Percentiles rank a stretch among this genome's conserved stretches.
phyloP scores from a whole-genome alignment of 2,888 invertebrate genomes.

The Luffia ferchaultella region DNA sequence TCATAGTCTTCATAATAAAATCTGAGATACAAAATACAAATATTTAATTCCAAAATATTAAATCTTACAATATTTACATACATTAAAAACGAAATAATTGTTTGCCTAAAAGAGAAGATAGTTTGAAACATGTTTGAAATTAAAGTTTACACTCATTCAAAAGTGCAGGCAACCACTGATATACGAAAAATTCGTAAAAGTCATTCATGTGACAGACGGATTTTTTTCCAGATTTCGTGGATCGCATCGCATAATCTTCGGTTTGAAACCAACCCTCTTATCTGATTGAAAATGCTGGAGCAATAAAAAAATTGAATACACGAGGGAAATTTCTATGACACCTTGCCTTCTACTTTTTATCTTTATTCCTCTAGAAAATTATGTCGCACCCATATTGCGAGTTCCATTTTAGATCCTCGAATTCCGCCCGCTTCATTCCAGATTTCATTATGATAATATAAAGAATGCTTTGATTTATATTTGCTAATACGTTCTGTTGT shows the following conservation, averaged over 20 bases:
- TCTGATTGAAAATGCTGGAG: slow-evolving; percentile 32
- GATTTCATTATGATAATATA: background rate
- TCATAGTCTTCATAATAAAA: too few relatives aligned
- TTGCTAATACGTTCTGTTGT: background rate
- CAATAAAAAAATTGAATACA: slow-evolving; percentile 39
- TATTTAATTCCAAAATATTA: too few relatives aligned
- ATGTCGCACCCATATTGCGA: slow-evolving; percentile 15
- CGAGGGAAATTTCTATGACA: slow-evolving; percentile 43
- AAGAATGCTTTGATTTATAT: background rate
- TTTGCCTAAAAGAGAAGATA: too few relatives aligned
- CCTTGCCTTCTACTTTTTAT: slow-evolving; percentile 30
- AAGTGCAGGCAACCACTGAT: too few relatives aligned
- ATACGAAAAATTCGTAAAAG: too few relatives aligned
- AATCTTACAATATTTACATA: too few relatives aligned
- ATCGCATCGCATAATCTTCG: background rate
- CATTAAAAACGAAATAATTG: too few relatives aligned
- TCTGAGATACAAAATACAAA: too few relatives aligned
- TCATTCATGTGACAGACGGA: too few relatives aligned
- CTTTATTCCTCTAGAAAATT: slow-evolving; percentile 30
- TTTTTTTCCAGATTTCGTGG: too few relatives aligned
- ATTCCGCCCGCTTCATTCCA: background rate
- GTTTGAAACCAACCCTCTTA: slow-evolving; percentile 21
- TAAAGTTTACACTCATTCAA: too few relatives aligned
- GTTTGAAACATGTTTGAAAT: too few relatives aligned
- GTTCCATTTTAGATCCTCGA: background rate